These are phyloP conservation scores for Irena cyanogastra DNA, from an alignment of 2,113 vertebrate species.

Conservation along the genomic window DNA sequence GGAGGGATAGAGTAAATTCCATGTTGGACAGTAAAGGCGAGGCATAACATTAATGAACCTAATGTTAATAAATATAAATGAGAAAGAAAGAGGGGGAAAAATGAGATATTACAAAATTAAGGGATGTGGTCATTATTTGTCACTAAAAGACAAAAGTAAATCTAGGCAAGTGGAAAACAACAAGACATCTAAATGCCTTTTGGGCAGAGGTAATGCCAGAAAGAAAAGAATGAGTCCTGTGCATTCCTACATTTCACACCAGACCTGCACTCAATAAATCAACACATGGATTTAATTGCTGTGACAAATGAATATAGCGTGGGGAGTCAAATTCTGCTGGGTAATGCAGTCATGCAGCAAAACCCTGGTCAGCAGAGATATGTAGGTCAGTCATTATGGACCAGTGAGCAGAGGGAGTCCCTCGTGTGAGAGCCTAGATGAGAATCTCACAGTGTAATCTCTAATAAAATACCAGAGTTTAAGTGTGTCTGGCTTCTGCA, in stretches of 20 bases:
- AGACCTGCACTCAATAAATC: conserved; percentile 3
- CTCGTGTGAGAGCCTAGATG: not conserved
- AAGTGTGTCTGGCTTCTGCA: not conserved
- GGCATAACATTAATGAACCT: not conserved
- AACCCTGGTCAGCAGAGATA: not conserved
- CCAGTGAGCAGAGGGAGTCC: conserved; percentile 3
- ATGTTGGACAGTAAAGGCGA: not conserved
- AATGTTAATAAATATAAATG: not conserved
- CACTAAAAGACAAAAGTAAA: not conserved
- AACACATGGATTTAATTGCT: conserved; percentile 46
- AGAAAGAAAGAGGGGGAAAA: not conserved
- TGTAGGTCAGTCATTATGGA: conserved; percentile 53
- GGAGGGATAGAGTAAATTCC: not conserved
- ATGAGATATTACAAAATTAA: not conserved
- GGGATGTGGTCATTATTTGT: not conserved
- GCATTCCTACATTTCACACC: not conserved
- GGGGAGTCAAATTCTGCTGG: not conserved
- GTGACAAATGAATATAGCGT: conserved; percentile 17
- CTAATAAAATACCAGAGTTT: not conserved
- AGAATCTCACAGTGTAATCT: conserved; percentile 17
- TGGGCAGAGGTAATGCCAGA: not conserved
- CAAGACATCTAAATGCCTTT: not conserved
- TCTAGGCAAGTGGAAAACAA: not conserved
- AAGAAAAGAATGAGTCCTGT: not conserved
- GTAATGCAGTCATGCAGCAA: conserved; percentile 22